These are phyloP conservation scores for Pristionchus exspectatus DNA, from an alignment of 2,888 invertebrate genomes.

Conservation along the genomic window DNA sequence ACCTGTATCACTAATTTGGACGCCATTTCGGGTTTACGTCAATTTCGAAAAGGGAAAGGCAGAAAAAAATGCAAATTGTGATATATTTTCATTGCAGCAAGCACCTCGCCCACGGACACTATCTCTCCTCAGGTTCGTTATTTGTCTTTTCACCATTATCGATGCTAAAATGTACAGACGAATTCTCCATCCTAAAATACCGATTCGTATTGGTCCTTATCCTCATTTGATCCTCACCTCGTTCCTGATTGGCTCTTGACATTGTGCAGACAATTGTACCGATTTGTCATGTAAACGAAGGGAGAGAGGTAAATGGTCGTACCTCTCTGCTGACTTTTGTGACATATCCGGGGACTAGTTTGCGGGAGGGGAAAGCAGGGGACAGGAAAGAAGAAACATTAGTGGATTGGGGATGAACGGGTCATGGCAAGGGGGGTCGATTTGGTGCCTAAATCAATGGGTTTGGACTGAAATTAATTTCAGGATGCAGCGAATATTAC, in stretches of 20 bases:
- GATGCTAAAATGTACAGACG: too few relatives aligned
- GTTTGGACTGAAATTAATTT: not conserved
- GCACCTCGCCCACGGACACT: not conserved
- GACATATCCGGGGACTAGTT: conserved; percentile 48
- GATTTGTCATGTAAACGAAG: conserved; percentile 44
- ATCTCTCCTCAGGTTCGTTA: not conserved
- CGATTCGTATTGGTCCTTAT: not conserved
- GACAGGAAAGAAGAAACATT: conserved; percentile 18
- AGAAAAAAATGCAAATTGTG: too few relatives aligned
- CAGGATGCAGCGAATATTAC: conserved; percentile 28
- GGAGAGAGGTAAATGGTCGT: conserved; percentile 43
- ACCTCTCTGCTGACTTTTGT: conserved; percentile 40
- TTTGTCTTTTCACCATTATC: too few relatives aligned
- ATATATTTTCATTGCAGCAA: conserved; percentile 2
- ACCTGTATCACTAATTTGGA: too few relatives aligned
- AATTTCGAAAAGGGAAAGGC: too few relatives aligned
- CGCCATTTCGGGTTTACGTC: too few relatives aligned
- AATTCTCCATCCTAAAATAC: not conserved
- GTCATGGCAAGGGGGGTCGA: not conserved
- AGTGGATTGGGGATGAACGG: conserved; percentile 50
- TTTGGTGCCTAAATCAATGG: too few relatives aligned
- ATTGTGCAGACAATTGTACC: not conserved
- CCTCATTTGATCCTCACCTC: not conserved
- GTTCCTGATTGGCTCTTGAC: conserved; percentile 30
- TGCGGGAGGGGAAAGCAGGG: not conserved